Conservation (phyloP, 2,888 invertebrate species). For the Spilosoma lubricipeda region DNA sequence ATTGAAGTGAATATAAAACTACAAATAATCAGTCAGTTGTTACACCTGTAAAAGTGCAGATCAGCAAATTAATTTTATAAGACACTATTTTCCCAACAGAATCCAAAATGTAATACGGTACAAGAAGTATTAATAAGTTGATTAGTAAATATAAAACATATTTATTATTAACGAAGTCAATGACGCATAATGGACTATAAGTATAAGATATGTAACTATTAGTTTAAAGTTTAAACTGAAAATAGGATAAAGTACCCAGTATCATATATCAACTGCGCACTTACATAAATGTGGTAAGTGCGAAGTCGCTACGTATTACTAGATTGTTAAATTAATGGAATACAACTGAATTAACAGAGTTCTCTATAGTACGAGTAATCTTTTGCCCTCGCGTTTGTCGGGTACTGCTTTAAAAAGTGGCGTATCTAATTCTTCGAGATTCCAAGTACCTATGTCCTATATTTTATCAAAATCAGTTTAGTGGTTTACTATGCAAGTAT, state of each 20-base stretch:
- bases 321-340: conserved; percentile 14
- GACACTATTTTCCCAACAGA: background rate
- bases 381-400: too few species aligned
- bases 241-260: conserved; percentile 11
- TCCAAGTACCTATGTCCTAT: too few species aligned
- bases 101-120: background rate
- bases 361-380: background rate
- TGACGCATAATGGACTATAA: background rate
- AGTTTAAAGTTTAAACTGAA: conserved; percentile 4
- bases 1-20: too few species aligned
- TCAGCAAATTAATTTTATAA: background rate
- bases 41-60: background rate
- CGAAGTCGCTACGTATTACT: conserved; percentile 4
- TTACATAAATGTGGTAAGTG: background rate
- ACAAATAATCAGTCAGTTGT: too few species aligned
- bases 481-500: too few species aligned
- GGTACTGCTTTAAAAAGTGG: too few species aligned
- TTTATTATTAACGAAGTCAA: background rate
- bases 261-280: conserved; percentile 33
- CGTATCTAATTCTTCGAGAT: too few species aligned
- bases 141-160: background rate
- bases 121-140: background rate
- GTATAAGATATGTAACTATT: background rate
- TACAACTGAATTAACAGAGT: conserved; percentile 11
- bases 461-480: too few species aligned